Evolutionary conservation across 1,140 invertebrate genomes (phyloP).

Genomic region (Papilio polytes): DNA sequence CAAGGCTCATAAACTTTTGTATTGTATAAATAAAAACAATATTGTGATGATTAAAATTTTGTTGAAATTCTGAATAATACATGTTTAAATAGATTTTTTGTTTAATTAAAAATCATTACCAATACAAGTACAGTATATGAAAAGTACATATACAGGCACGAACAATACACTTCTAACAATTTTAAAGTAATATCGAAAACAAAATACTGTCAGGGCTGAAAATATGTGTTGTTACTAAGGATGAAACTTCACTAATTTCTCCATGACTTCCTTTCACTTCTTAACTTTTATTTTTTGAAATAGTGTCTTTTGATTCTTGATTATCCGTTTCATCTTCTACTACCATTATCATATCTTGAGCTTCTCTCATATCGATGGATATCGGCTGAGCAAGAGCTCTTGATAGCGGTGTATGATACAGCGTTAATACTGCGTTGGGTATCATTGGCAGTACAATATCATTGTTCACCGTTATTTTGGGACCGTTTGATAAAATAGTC

Average conservation of each 20-base stretch:
- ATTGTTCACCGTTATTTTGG: conserved; percentile 42
- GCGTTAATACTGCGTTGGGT: conserved; percentile 52
- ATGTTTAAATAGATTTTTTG: neutral
- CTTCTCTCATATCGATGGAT: conserved; percentile 55
- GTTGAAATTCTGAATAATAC: neutral
- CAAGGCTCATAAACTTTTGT: neutral
- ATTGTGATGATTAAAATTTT: neutral
- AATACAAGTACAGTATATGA: neutral
- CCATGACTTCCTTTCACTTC: neutral
- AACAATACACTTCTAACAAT: neutral
- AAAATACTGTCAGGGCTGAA: too few relatives aligned
- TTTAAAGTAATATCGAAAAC: neutral
- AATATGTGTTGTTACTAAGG: neutral
- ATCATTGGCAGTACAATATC: conserved; percentile 54
- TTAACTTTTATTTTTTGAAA: neutral
- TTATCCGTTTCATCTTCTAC: conserved; percentile 27
- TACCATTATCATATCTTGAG: conserved; percentile 35
- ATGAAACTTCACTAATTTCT: neutral
- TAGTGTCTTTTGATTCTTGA: neutral
- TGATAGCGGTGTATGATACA: conserved; percentile 66
- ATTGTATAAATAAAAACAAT: conserved; percentile 1
- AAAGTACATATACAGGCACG: neutral
- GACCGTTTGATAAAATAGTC: conserved; percentile 49
- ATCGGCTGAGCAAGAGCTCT: conserved; percentile 65
- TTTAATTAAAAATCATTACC: neutral